Conservation (phyloP, 2,113 vertebrate species). For the Craseonycteris thonglongyai region DNA sequence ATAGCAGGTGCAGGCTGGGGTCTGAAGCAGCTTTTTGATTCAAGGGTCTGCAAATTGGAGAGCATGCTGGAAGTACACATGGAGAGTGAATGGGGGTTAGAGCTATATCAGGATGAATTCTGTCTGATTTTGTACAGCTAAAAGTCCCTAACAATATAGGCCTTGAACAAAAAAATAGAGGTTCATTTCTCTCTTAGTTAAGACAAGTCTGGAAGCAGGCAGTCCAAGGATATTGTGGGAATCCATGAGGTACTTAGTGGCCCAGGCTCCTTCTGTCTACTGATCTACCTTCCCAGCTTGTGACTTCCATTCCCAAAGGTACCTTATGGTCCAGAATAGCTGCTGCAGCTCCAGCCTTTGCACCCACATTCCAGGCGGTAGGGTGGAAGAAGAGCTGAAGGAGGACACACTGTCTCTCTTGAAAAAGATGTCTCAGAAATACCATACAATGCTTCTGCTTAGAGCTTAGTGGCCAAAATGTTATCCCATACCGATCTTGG, state of each 20-base stretch:
- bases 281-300: not conserved
- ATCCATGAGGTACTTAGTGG: not conserved
- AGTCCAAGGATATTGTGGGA: not conserved
- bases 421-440: slow-evolving; percentile 9
- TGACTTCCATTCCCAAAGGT: not conserved
- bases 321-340: not conserved
- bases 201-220: not conserved
- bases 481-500: not conserved
- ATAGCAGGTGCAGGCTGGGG: not conserved
- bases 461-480: not conserved
- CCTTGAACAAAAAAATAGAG: not conserved
- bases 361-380: not conserved
- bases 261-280: not conserved
- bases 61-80: not conserved
- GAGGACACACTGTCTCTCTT: not conserved
- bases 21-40: not conserved
- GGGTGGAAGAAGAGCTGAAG: not conserved
- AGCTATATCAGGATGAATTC: not conserved
- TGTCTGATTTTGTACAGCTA: not conserved
- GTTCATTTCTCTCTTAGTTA: not conserved
- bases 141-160: not conserved
- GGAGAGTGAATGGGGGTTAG: not conserved
- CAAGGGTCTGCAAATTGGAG: not conserved
- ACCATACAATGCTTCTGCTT: not conserved
- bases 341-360: not conserved